phyloP scores from a whole-genome alignment of 2,888 invertebrate genomes.

The Hartigia nigra region DNA sequence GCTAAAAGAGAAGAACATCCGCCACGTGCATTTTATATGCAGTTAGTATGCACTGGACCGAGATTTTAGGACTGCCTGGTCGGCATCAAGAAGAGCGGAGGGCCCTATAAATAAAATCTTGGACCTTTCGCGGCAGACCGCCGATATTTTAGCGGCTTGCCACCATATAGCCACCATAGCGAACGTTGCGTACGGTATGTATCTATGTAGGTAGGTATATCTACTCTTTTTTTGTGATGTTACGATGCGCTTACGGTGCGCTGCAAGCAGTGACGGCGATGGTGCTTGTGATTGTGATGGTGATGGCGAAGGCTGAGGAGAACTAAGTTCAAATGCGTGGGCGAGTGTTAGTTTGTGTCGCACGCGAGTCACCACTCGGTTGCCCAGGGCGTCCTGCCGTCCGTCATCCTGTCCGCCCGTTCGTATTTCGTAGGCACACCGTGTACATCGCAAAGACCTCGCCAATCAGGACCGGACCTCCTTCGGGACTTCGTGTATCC shows the following conservation, averaged over 20 bases:
- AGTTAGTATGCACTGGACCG: not conserved
- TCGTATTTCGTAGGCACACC: constrained; percentile 50
- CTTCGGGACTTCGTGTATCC: not conserved
- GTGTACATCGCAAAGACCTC: constrained; percentile 7
- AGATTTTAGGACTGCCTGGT: constrained; percentile 27
- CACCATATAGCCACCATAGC: constrained; percentile 26
- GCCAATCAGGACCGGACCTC: not conserved
- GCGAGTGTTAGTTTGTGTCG: constrained; percentile 57
- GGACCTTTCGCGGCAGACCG: constrained; percentile 38
- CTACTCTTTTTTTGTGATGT: constrained; percentile 14
- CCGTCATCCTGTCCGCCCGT: constrained; percentile 63
- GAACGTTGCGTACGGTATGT: constrained; percentile 18
- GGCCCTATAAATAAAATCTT: constrained; percentile 55
- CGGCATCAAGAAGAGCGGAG: constrained; percentile 36
- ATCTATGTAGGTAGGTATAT: constrained; percentile 14
- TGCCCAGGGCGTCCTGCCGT: constrained; percentile 59
- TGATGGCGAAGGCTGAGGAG: constrained; percentile 25
- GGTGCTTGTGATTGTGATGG: constrained; percentile 19
- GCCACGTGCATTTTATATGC: constrained; percentile 4
- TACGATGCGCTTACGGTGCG: constrained; percentile 15
- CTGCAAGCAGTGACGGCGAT: constrained; percentile 15
- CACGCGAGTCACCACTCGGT: constrained; percentile 59
- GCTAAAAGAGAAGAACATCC: constrained; percentile 10
- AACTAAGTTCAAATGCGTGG: constrained; percentile 51
- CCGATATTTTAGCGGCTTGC: constrained; percentile 38